Evolutionary conservation across 2,888 invertebrate species (phyloP), one percentile per base, ranked within the genome.

Genomic region (Micoletzkya japonica): DNA sequence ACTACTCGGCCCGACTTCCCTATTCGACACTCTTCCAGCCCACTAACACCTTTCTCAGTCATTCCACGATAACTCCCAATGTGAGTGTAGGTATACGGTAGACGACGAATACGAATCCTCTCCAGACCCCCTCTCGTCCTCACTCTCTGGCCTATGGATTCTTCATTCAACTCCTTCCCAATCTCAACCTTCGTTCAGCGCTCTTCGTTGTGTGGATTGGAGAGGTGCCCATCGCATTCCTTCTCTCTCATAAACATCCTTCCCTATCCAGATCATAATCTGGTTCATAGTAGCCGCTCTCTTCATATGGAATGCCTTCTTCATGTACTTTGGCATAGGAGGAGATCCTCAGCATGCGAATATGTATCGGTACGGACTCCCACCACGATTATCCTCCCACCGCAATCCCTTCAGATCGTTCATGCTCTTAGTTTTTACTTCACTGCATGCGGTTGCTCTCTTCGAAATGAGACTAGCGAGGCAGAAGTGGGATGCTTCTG

Each of bases 71-170:
- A 1, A 32, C 63, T 50, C 10, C 39, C 39, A 39, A 39, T 39
- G 17, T 39, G 39, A 10, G 39, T 7, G 7, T 39, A 10, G 39
- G 39, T 7, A 17, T 39, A 17, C 7, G 39, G 17, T 17, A 10
- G 17, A 39, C 17, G 7, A 6, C 39, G 17, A 10, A 39, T 10
- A 39, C 17, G 17, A 39, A 17, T 39, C 10, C 39, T 39, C 17
- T 39, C 39, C 39, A 75, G 70, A 68, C 69, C 64, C 73, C 73
- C 20, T 74, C 74, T 14, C 71, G 72, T 2, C 70, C 68, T 14
- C 74, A 76, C 66, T 76, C 77, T 0, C 57, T 78, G 20, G 74
- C 77, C 6, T 75, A 78, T 57, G 71, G 74, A 1, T 37, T 78
- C 24, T 70, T 72, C 59, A 75, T 72, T 32, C 58, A 72, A 64